A percentile compares a stretch with the other conserved stretches of the same genome.
phyloP scores from a whole-genome alignment of 2,888 invertebrate species.

The Campopleginae sp. region DNA sequence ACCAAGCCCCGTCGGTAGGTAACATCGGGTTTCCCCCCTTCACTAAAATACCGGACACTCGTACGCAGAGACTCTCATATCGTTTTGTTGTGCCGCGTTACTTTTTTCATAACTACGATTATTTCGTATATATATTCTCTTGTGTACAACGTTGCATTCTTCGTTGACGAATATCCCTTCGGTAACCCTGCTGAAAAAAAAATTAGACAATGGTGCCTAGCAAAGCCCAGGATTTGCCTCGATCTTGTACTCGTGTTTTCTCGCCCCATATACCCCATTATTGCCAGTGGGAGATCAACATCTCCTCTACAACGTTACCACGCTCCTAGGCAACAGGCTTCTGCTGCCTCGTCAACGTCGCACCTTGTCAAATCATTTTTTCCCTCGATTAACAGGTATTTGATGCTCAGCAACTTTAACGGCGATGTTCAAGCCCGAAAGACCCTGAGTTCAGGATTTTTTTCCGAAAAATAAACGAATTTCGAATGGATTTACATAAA shows the following conservation, averaged over 20 bases:
- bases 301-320: too few relatives aligned
- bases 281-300: neutral
- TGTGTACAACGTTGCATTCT: conserved; percentile 36
- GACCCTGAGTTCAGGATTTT: neutral
- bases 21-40: conserved; percentile 62
- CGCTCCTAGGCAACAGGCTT: neutral
- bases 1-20: conserved; percentile 74
- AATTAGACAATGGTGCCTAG: conserved; percentile 31
- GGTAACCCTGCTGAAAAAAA: conserved; percentile 12
- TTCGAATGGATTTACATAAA: neutral
- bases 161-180: conserved; percentile 19
- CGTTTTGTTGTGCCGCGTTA: conserved; percentile 52
- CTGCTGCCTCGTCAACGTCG: neutral
- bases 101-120: conserved; percentile 36
- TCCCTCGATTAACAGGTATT: neutral
- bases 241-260: conserved; percentile 29
- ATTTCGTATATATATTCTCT: neutral
- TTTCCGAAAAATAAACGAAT: neutral
- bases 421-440: neutral
- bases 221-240: conserved; percentile 44
- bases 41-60: conserved; percentile 42
- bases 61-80: conserved; percentile 33
- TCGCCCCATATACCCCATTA: neutral
- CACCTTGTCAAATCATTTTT: neutral
- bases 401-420: neutral